Percentiles rank a stretch among this genome's conserved stretches.
These are phyloP conservation scores for Drosophila fulvimacula DNA, from an alignment of 2,888 invertebrate species.

Conservation along the genomic window DNA sequence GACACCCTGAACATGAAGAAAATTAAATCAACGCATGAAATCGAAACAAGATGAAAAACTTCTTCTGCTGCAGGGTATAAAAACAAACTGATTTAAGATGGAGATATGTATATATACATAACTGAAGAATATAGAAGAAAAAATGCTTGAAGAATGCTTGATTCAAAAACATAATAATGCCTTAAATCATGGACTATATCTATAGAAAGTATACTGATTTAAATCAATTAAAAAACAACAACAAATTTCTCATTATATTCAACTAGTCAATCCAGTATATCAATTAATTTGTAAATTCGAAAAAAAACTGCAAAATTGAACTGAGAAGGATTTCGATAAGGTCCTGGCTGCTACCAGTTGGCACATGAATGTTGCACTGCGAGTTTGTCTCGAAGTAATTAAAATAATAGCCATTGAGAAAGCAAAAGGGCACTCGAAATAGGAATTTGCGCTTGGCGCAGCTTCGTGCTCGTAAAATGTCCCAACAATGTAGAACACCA, in stretches of 20 bases:
- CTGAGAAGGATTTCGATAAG: not conserved
- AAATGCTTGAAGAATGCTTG: not conserved
- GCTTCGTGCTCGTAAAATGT: slow-evolving; percentile 61
- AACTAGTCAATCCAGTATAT: not conserved
- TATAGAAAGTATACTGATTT: too few relatives aligned
- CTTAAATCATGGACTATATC: too few relatives aligned
- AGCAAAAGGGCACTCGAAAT: slow-evolving; percentile 32
- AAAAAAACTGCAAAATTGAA: not conserved
- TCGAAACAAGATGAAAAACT: too few relatives aligned
- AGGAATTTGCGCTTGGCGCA: slow-evolving; percentile 27
- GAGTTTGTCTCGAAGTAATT: slow-evolving; percentile 49
- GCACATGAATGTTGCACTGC: slow-evolving; percentile 16
- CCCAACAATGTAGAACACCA: slow-evolving; percentile 77
- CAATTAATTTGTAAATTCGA: not conserved
- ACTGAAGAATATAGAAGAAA: not conserved
- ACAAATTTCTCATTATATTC: not conserved
- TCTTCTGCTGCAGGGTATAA: too few relatives aligned
- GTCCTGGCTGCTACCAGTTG: not conserved
- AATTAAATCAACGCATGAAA: too few relatives aligned
- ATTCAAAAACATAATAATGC: not conserved
- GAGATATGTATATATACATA: too few relatives aligned
- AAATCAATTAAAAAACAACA: too few relatives aligned
- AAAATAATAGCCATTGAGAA: slow-evolving; percentile 46
- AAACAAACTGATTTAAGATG: too few relatives aligned
- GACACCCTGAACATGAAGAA: not conserved